Percentiles rank a stretch among this genome's conserved stretches.
Evolutionary conservation across 1,140 invertebrate species (phyloP).

Genomic region (Caerostris darwini): DNA sequence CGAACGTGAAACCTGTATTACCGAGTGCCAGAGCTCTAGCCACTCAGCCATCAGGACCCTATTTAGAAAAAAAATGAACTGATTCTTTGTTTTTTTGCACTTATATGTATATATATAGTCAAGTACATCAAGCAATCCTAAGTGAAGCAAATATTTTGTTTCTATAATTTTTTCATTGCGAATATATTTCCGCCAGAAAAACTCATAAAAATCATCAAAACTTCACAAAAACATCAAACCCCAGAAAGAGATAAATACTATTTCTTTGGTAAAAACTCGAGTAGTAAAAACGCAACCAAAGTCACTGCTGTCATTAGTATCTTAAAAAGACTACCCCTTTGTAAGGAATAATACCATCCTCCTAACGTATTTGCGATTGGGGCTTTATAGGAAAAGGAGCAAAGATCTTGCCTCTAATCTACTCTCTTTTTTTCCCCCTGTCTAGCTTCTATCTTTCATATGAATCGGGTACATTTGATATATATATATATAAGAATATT

Average conservation of each 20-base stretch:
- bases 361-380: not conserved
- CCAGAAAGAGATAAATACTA: not conserved
- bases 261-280: not conserved
- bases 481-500: not conserved
- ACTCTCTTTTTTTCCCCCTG: not conserved
- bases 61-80: too few species aligned
- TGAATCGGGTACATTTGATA: constrained; percentile 21
- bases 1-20: too few species aligned
- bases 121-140: not conserved
- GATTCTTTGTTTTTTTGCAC: not conserved
- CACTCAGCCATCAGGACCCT: too few species aligned
- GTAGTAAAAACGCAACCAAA: not conserved
- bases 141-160: not conserved
- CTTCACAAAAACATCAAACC: not conserved
- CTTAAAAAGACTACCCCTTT: constrained; percentile 11
- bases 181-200: not conserved
- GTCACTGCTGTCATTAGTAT: constrained; percentile 22
- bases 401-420: constrained; percentile 15
- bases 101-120: not conserved
- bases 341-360: not conserved
- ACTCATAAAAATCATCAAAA: not conserved
- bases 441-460: not conserved
- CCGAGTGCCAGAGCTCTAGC: too few species aligned
- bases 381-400: not conserved
- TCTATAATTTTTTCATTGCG: not conserved